Evolutionary conservation across 2,888 invertebrate genomes (phyloP).

Genomic region (Epiblema foenella): DNA sequence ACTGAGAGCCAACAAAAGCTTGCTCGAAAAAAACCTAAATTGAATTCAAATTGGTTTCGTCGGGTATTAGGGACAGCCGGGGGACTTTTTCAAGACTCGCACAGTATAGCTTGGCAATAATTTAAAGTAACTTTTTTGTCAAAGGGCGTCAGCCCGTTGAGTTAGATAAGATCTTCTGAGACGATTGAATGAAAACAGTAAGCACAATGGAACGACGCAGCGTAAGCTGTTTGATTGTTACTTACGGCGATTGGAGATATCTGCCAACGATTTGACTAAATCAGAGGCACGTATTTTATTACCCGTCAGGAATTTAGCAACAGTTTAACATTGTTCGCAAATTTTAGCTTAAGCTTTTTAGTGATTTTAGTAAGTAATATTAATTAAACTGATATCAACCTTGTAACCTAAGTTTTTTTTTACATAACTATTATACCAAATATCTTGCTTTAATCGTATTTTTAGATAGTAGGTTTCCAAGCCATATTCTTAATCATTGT

Average conservation of each 20-base stretch:
- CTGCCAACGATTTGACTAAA: constrained; percentile 28
- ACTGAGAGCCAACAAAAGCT: constrained; percentile 84
- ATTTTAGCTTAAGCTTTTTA: neutral
- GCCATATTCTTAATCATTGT: neutral
- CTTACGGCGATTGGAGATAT: constrained; percentile 31
- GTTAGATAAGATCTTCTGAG: constrained; percentile 65
- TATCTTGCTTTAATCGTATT: neutral
- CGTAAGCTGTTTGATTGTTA: constrained; percentile 46
- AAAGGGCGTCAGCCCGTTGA: constrained; percentile 67
- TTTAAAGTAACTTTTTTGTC: constrained; percentile 79
- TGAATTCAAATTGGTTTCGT: constrained; percentile 85
- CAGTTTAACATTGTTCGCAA: neutral
- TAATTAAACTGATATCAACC: neutral
- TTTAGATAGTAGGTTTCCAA: neutral
- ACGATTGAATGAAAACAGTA: constrained; percentile 71
- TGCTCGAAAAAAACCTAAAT: constrained; percentile 83
- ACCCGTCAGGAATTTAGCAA: constrained; percentile 6
- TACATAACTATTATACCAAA: neutral
- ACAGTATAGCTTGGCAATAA: constrained; percentile 71
- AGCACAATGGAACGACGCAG: constrained; percentile 51
- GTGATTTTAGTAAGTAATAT: neutral
- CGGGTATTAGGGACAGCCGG: constrained; percentile 82
- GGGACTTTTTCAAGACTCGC: constrained; percentile 76
- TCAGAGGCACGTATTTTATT: constrained; percentile 32
- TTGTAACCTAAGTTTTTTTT: too few species aligned